These are phyloP conservation scores for Taphrorychus bicolor DNA, from an alignment of 2,888 invertebrate species.

Conservation along the genomic window DNA sequence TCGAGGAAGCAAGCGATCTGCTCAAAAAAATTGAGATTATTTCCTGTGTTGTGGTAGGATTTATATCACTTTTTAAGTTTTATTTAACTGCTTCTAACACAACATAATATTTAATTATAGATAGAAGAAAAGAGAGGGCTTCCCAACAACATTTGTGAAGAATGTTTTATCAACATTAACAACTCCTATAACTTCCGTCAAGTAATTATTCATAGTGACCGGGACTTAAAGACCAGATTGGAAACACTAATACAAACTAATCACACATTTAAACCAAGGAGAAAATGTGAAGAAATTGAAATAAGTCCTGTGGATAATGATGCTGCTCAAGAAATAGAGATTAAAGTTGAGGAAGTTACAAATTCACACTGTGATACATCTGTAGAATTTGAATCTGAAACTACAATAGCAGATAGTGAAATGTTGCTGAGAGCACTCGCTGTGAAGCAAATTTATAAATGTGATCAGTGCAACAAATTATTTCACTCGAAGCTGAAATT, in stretches of 20 bases:
- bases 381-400: slow-evolving; percentile 1
- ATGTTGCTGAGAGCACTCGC: neutral
- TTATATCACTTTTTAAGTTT: too few relatives aligned
- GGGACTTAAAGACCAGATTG: slow-evolving; percentile 44
- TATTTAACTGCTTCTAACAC: neutral
- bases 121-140: slow-evolving; percentile 41
- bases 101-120: slow-evolving; percentile 10
- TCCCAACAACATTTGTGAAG: slow-evolving; percentile 49
- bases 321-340: too few relatives aligned
- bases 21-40: slow-evolving; percentile 49
- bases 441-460: slow-evolving; percentile 34
- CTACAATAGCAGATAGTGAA: neutral
- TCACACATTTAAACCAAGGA: slow-evolving; percentile 35
- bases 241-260: slow-evolving; percentile 40
- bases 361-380: slow-evolving; percentile 18
- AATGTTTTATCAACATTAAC: slow-evolving; percentile 49
- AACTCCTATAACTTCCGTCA: slow-evolving; percentile 50
- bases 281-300: slow-evolving; percentile 15
- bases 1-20: slow-evolving; percentile 40
- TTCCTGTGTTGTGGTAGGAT: slow-evolving; percentile 47
- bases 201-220: slow-evolving; percentile 48
- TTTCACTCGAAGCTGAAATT: slow-evolving; percentile 43
- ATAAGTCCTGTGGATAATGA: too few relatives aligned
- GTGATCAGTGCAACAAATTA: slow-evolving; percentile 46
- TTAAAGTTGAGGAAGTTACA: slow-evolving; percentile 6